A percentile compares a stretch with the other conserved stretches of the same genome.
Conservation (phyloP, 2,888 invertebrate species). For the Melipona bicolor region DNA sequence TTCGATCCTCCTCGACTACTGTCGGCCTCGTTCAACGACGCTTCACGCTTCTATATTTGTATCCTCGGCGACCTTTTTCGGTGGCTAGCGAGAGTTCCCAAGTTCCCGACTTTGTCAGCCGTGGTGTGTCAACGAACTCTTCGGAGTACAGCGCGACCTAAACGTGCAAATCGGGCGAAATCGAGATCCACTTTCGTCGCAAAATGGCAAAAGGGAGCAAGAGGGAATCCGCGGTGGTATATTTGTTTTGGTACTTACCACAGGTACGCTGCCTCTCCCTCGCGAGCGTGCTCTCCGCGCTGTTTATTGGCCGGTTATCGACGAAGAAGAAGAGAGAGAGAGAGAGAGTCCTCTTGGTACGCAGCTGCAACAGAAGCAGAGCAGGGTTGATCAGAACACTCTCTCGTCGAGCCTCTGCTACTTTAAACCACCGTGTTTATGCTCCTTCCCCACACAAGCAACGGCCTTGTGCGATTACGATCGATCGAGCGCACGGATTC, state of each 20-base stretch:
- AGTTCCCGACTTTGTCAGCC: background rate
- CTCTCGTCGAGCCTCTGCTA: background rate
- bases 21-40: background rate
- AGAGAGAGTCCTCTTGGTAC: constrained; percentile 21
- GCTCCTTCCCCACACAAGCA: background rate
- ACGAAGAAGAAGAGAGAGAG: constrained; percentile 10
- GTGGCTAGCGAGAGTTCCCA: background rate
- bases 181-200: constrained; percentile 10
- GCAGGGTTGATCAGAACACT: constrained; percentile 4
- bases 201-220: background rate
- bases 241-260: constrained; percentile 61
- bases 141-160: constrained; percentile 11
- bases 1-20: constrained; percentile 17
- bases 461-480: background rate
- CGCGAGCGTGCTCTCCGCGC: constrained; percentile 2
- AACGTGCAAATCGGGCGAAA: constrained; percentile 1
- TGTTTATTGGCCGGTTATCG: constrained; percentile 41
- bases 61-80: constrained; percentile 19
- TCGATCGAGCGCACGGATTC: constrained; percentile 9
- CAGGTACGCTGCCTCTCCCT: constrained; percentile 3
- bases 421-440: constrained; percentile 21
- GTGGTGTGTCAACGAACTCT: constrained; percentile 40
- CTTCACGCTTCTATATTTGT: constrained; percentile 36
- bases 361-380: constrained; percentile 46
- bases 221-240: background rate